A percentile compares a stretch with the other conserved stretches of the same genome.
Conservation (phyloP, 2,797 vertebrate genomes). For the Periophthalmus magnuspinnatus region DNA sequence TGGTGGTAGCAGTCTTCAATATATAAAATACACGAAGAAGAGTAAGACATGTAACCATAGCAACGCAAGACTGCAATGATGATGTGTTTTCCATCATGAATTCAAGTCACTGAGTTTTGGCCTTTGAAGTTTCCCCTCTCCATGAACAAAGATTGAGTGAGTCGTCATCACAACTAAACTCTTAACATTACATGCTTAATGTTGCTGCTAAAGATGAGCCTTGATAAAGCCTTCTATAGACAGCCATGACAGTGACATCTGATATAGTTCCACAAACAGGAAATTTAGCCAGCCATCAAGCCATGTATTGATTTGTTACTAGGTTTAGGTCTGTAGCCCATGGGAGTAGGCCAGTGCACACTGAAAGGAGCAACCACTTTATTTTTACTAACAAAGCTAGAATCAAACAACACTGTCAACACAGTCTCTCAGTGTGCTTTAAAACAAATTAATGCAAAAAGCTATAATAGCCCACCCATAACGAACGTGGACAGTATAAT, state of each 20-base stretch:
- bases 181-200: neutral
- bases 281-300: slow-evolving; percentile 7
- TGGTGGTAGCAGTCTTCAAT: slow-evolving; percentile 14
- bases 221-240: neutral
- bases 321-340: slow-evolving; percentile 13
- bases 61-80: slow-evolving; percentile 42
- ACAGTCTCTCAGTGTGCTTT: neutral
- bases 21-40: slow-evolving; percentile 17
- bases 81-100: slow-evolving; percentile 32
- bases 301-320: slow-evolving; percentile 45
- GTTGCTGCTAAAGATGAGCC: neutral
- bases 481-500: slow-evolving; percentile 9
- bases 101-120: slow-evolving; percentile 22
- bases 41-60: slow-evolving; percentile 42
- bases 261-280: slow-evolving; percentile 1
- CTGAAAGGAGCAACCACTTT: neutral
- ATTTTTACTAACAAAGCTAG: too few species aligned
- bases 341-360: slow-evolving; percentile 1
- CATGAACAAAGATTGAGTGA: neutral
- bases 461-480: slow-evolving; percentile 1
- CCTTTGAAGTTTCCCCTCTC: slow-evolving; percentile 39
- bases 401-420: neutral
- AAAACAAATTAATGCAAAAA: slow-evolving; percentile 6
- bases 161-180: neutral
- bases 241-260: neutral